Base-by-base conservation (phyloP, 2,113 vertebrate genomes). In the Clarias magur region DNA sequence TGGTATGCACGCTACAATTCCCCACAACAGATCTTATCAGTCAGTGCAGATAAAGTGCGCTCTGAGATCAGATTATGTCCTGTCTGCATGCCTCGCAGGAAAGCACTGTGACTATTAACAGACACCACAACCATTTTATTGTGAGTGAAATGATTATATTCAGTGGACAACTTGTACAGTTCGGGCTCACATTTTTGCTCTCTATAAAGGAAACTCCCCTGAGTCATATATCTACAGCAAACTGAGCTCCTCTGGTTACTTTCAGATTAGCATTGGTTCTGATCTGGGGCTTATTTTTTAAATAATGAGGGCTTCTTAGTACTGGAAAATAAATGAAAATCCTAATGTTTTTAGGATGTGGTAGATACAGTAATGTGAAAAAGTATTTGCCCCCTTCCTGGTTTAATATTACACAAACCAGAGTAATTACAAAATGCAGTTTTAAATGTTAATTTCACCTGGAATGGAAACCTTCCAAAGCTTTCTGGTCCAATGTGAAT, bases 1-100 rank as follows among this genome's bases (percentile, higher is more conserved):
- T 81, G 79, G 11, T 80, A 62, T 21, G 48, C 81, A 76, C 56
- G 21, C 27, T 67, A 19, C 16, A 68, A 68, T 87, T 62, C 65
- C 21, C 83, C 56, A 27, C 25, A 30, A 76, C 62, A 34, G 62
- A 83, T 78, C 63, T 79, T 75, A 70, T 83, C 82, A 53, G 53
- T 34, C 82, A 54, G 5, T 59, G 9, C 63, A 30, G 63, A 27
- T 42, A 83, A 23, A 38, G n/a, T 21, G 42, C 23, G 19, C 38
- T 15, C 65, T 6, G 27, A 54, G 27, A 73, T 57, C 63, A 54
- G 48, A 83, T 83, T 56, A 68, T 68, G 25, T 67, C 30, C 54
- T 16, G 30, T 70, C 30, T 42, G 54, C 27, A 16, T 73, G 53
- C 42, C 83, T 21, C 48, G 1, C 1, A 67, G 75, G n/a, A 65